These are phyloP conservation scores for Mormyrus hasselquistii DNA, from an alignment of 2,797 vertebrate species.

Conservation along the genomic window DNA sequence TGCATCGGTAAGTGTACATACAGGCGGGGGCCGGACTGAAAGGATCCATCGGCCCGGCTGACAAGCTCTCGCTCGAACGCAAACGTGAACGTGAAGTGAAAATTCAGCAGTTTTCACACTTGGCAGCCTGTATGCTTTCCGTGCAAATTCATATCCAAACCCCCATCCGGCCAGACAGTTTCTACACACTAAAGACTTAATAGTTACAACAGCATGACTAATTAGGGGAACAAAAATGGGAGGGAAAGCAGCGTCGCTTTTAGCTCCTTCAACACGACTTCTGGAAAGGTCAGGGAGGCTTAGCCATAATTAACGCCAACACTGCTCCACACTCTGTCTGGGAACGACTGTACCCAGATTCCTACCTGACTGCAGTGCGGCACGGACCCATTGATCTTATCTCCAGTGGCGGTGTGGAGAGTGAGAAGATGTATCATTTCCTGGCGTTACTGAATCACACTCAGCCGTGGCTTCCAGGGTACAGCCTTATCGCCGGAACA, in stretches of 20 bases:
- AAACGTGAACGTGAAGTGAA: not conserved
- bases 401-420: not conserved
- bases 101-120: not conserved
- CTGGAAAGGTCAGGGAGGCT: not conserved
- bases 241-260: not conserved
- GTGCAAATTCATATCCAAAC: not conserved
- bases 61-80: not conserved
- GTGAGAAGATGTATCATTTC: not conserved
- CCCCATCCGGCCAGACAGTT: not conserved
- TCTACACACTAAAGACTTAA: not conserved
- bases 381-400: not conserved
- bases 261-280: not conserved
- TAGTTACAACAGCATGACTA: conserved; percentile 24
- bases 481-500: not conserved
- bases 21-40: not conserved
- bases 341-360: not conserved
- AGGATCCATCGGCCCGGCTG: not conserved
- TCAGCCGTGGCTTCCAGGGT: not conserved
- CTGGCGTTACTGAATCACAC: not conserved
- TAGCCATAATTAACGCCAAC: not conserved
- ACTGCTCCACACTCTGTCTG: not conserved
- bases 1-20: not conserved
- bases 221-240: not conserved
- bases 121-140: not conserved
- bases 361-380: not conserved